These are phyloP conservation scores for Tetraodon nigroviridis DNA, from an alignment of 2,113 vertebrate genomes.

Conservation along the genomic window DNA sequence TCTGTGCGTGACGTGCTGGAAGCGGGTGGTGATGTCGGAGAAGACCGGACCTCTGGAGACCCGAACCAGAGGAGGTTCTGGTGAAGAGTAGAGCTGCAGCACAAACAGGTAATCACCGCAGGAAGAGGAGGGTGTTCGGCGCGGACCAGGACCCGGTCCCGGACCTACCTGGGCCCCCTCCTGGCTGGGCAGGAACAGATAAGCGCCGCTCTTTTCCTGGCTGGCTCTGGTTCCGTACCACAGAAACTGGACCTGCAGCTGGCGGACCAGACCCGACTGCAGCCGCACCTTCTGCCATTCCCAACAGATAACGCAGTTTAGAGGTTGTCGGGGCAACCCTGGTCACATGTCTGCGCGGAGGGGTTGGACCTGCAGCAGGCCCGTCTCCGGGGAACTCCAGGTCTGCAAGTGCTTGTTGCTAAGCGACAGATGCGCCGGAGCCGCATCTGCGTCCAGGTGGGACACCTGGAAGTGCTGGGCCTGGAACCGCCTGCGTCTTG, in stretches of 20 bases:
- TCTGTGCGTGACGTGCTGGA: constrained; percentile 81
- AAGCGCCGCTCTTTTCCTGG: constrained; percentile 89
- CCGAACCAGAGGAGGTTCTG: constrained; percentile 74
- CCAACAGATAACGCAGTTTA: background rate
- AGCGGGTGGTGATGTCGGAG: constrained; percentile 84
- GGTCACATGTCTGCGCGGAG: background rate
- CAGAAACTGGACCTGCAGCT: constrained; percentile 79
- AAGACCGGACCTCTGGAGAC: constrained; percentile 82
- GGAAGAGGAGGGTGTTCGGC: background rate
- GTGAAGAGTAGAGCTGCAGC: constrained; percentile 76
- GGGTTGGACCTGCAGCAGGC: constrained; percentile 82
- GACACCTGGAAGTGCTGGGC: constrained; percentile 76
- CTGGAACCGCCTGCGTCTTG: constrained; percentile 33
- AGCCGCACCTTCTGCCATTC: constrained; percentile 49
- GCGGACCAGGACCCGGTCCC: background rate
- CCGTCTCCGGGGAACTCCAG: constrained; percentile 75
- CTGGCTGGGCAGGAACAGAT: constrained; percentile 87
- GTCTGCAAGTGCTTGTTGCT: constrained; percentile 82
- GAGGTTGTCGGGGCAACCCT: background rate
- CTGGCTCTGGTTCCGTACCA: constrained; percentile 88
- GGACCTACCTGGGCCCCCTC: constrained; percentile 77
- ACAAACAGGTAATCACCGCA: background rate
- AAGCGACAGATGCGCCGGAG: constrained; percentile 68
- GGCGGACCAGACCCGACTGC: constrained; percentile 62
- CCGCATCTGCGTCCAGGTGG: constrained; percentile 51